These are phyloP conservation scores for Patella pellucida DNA, from an alignment of 2,888 invertebrate species.

Conservation along the genomic window DNA sequence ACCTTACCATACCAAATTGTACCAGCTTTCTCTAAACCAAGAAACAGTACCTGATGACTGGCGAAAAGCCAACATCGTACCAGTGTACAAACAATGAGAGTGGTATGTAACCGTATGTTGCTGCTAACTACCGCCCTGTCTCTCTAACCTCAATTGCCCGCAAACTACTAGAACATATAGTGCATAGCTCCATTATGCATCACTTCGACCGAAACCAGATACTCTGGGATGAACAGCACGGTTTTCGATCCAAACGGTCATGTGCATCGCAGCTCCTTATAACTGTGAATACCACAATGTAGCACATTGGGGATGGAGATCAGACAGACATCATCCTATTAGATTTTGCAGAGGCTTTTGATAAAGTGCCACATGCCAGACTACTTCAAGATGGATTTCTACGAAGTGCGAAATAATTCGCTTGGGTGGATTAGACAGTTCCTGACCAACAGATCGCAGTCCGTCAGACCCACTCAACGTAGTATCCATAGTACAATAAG, in stretches of 20 bases:
- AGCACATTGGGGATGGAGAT: too few relatives aligned
- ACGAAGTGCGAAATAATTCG: neutral
- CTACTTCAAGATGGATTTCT: slow-evolving; percentile 17
- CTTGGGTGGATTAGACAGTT: slow-evolving; percentile 21
- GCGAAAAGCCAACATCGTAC: slow-evolving; percentile 26
- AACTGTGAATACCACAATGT: slow-evolving; percentile 15
- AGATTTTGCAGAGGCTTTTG: slow-evolving; percentile 10
- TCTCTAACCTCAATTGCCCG: slow-evolving; percentile 32
- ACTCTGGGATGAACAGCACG: slow-evolving; percentile 26
- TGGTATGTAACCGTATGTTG: slow-evolving; percentile 15
- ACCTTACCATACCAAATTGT: neutral
- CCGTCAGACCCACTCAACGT: slow-evolving; percentile 22
- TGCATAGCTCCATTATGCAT: slow-evolving; percentile 33
- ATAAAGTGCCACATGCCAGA: neutral
- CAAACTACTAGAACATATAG: slow-evolving; percentile 39
- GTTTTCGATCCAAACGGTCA: slow-evolving; percentile 19
- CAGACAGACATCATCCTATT: slow-evolving; percentile 14
- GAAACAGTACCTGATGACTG: slow-evolving; percentile 32
- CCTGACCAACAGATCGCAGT: slow-evolving; percentile 20
- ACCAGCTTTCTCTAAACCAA: neutral
- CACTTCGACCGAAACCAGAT: slow-evolving; percentile 31
- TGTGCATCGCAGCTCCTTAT: slow-evolving; percentile 26
- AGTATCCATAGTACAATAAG: slow-evolving; percentile 30
- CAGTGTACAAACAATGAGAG: slow-evolving; percentile 28
- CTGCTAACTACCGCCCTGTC: slow-evolving; percentile 37